These are phyloP conservation scores for Teleiodes luculella DNA, from an alignment of 2,888 invertebrate species.

Conservation along the genomic window DNA sequence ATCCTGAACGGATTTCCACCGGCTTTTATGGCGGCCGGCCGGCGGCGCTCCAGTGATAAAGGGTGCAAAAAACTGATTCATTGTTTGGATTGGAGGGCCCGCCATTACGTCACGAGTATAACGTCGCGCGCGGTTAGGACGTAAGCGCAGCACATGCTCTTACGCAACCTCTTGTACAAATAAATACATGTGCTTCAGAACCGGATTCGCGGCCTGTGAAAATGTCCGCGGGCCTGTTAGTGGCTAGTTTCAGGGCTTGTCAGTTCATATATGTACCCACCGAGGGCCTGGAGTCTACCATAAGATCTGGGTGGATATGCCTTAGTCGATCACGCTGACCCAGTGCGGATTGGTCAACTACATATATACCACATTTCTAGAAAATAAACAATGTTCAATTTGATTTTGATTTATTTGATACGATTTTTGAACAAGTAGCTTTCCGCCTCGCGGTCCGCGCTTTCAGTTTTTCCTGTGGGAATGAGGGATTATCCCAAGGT, in stretches of 20 bases:
- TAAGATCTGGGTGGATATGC: too few relatives aligned
- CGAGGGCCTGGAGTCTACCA: too few relatives aligned
- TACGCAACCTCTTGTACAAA: conserved; percentile 67
- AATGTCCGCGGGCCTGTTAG: conserved; percentile 29
- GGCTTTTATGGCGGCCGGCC: conserved; percentile 71
- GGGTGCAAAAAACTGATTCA: conserved; percentile 75
- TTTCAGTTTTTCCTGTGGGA: too few relatives aligned
- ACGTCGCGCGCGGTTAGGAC: conserved; percentile 57
- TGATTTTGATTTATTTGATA: too few relatives aligned
- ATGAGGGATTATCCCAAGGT: too few relatives aligned
- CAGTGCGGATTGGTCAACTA: too few relatives aligned
- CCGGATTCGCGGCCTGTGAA: conserved; percentile 69
- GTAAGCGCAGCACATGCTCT: conserved; percentile 60
- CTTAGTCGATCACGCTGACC: too few relatives aligned
- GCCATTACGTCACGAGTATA: conserved; percentile 64
- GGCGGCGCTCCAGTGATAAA: conserved; percentile 62
- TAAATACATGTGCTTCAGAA: conserved; percentile 67
- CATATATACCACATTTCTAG: too few relatives aligned
- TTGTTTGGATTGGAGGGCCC: conserved; percentile 70
- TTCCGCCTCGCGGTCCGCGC: too few relatives aligned
- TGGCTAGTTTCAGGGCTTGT: neutral
- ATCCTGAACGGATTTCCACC: conserved; percentile 73
- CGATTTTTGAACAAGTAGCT: too few relatives aligned
- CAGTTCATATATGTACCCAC: too few relatives aligned
- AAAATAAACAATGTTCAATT: too few relatives aligned